Evolutionary conservation across 2,797 vertebrate species (phyloP), one percentile per base, ranked within the genome.

Genomic region (Melopsittacus undulatus): DNA sequence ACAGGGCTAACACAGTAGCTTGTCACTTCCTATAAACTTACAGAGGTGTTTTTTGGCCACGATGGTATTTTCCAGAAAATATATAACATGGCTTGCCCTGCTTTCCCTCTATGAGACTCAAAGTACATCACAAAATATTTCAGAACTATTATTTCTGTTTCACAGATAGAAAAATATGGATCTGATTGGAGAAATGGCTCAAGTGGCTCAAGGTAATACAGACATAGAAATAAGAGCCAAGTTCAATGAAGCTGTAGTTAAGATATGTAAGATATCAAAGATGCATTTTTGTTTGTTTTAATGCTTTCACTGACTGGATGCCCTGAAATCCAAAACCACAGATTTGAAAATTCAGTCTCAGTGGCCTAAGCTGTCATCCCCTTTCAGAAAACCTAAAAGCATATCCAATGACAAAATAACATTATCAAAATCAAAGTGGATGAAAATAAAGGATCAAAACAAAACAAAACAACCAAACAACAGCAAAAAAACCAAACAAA

Each of bases 1-100:
- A 3, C 62, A 73, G 51, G 73, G 54, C 16, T 85, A 92, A 75
- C 62, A 83, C 43, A 63, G 82, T 92, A 92, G 91, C 85, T 86
- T 88, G 67, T 90, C 86, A 87, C 40, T 76, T 94, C 62, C 48
- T 92, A 89, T 87, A 90, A 83, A 82, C 67, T 73, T 42, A 43
- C 40, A 70, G 74, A 93, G 76, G 59, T 93, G 48, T 1, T 20
- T 68, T 83, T 78, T 85, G 79, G 69, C 87, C 87, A 90, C 7
- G 4, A 76, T 40, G 45, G 73, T 5, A 3, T 83, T 93, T 93
- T 87, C 63, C 11, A 62, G 87, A 87, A 96, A 77, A 67, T 45
- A 72, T 13, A 30, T 61, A 42, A 32, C 1, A 4, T 54, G 34
- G 29, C 30, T 76, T 83, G 32, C 22, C 77, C 48, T 68, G 26